Evolutionary conservation across 2,113 vertebrate species (phyloP), one percentile per base, ranked within the genome.

Genomic region (Tretioscincus oriximinensis): DNA sequence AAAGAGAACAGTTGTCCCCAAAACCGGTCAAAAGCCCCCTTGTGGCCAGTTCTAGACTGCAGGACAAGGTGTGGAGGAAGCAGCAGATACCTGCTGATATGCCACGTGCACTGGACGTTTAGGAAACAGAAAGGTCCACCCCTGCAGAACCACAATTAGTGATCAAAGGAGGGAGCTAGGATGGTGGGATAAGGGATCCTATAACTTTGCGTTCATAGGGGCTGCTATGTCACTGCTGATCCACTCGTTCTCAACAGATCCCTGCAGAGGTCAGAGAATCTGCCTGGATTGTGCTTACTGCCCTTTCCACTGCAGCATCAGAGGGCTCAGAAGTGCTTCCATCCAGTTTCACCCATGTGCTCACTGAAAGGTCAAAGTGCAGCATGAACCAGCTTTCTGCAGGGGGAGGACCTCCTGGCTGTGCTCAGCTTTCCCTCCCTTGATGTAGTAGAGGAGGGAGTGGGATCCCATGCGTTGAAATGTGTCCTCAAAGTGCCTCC

Each of bases 1-100:
- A 83, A 77, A 86, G 87, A 83, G 81, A 84, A 69, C 78, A 73
- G 35, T 41, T n/a, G 61, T 47, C 54, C 20, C 21, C 45, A 58
- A 60, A 68, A 14, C 45, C 20, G 9, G 24, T 26, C 22, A 41
- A 41, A 41, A 41, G 35, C 1, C 18, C 35, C 73, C n/a, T 22
- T 35, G 31, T n/a, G 28, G 14, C 47, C 11, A 41, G 7, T 18
- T 9, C 9, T 41, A 9, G 41, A 5, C 51, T 10, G 12, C 51
- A 41, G 35, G 49, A 76, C 47, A 18, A 24, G 26, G 47, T 35
- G 20, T 26, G 73, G 31, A 22, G 35, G 49, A 73, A 64, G 68
- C 20, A 16, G n/a, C 61, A 28, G 64, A 8, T n/a, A 58, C 9
- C 5, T 24, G 1, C 29, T 65, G 64, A 11, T 9, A 9, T 28